Conservation (phyloP, 2,113 vertebrate genomes). For the Heliornis fulica region DNA sequence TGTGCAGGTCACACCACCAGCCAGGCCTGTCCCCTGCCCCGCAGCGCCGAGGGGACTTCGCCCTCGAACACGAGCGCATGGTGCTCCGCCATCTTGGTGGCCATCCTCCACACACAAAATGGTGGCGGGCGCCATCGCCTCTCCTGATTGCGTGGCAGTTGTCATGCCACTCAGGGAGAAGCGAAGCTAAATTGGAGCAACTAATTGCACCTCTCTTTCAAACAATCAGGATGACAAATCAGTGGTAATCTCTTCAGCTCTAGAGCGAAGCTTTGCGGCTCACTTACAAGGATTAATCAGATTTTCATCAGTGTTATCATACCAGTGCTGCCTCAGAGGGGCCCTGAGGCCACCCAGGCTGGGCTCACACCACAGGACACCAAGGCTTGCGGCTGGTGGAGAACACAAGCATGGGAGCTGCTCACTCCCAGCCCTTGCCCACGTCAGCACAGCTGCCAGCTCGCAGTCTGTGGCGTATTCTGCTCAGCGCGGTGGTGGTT, state of each 20-base stretch:
- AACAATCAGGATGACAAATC: constrained; percentile 65
- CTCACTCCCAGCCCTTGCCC: not conserved
- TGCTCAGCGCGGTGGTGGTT: accelerated
- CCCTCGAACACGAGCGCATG: accelerated
- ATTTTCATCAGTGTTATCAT: constrained; percentile 62
- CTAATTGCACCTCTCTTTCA: constrained; percentile 61
- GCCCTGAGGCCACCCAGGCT: not conserved
- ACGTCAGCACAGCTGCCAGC: not conserved
- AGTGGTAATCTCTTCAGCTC: constrained; percentile 54
- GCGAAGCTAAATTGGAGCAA: constrained; percentile 54
- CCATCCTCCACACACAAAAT: not conserved
- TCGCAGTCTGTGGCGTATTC: accelerated
- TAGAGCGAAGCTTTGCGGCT: constrained; percentile 22
- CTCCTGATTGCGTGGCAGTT: not conserved
- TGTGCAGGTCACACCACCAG: accelerated
- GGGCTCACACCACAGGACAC: not conserved
- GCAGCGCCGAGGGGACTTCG: not conserved
- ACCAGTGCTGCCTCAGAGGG: not conserved
- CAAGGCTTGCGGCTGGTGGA: not conserved
- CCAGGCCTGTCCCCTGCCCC: accelerated
- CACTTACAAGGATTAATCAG: constrained; percentile 48
- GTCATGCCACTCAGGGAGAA: not conserved
- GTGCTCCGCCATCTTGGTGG: not conserved
- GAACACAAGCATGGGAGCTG: not conserved
- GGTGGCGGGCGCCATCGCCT: not conserved